Conservation (phyloP, 1,140 invertebrate genomes). For the Mesaphorura yosii region DNA sequence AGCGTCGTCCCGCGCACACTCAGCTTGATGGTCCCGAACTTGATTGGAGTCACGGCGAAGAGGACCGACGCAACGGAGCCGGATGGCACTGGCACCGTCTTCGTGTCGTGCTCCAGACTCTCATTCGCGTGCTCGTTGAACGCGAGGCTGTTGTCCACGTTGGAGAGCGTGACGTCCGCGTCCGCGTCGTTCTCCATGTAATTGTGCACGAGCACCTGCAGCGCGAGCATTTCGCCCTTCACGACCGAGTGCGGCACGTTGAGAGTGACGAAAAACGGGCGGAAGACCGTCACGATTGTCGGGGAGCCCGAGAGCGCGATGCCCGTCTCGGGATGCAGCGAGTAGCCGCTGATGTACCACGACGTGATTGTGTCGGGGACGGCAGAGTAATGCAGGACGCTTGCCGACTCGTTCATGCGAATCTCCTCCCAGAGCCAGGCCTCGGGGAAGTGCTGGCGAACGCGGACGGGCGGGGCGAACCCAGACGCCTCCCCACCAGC, state of each 20-base stretch:
- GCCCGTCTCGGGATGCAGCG: slow-evolving; percentile 62
- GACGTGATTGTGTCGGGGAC: slow-evolving; percentile 84
- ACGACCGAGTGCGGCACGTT: slow-evolving; percentile 24
- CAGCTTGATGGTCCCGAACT: slow-evolving; percentile 39
- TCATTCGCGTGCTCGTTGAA: slow-evolving; percentile 7
- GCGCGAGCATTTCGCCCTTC: slow-evolving; percentile 33
- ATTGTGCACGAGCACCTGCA: slow-evolving; percentile 61
- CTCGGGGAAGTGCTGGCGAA: slow-evolving; percentile 19
- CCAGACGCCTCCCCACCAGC: not conserved
- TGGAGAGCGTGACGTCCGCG: slow-evolving; percentile 9
- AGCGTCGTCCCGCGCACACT: slow-evolving; percentile 54
- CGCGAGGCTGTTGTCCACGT: slow-evolving; percentile 2
- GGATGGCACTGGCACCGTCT: not conserved
- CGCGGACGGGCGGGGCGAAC: not conserved
- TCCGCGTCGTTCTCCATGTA: slow-evolving; percentile 42
- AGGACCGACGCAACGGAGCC: slow-evolving; percentile 6
- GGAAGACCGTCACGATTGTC: slow-evolving; percentile 11
- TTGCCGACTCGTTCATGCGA: slow-evolving; percentile 41
- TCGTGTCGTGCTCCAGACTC: not conserved
- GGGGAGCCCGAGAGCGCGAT: slow-evolving; percentile 1
- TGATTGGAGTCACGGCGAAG: slow-evolving; percentile 11
- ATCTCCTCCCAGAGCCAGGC: slow-evolving; percentile 47
- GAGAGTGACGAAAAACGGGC: slow-evolving; percentile 23
- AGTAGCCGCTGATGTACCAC: slow-evolving; percentile 85
- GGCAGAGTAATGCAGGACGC: slow-evolving; percentile 38